Evolutionary conservation across 1,140 invertebrate genomes (phyloP).

Genomic region (Heliconius congener): DNA sequence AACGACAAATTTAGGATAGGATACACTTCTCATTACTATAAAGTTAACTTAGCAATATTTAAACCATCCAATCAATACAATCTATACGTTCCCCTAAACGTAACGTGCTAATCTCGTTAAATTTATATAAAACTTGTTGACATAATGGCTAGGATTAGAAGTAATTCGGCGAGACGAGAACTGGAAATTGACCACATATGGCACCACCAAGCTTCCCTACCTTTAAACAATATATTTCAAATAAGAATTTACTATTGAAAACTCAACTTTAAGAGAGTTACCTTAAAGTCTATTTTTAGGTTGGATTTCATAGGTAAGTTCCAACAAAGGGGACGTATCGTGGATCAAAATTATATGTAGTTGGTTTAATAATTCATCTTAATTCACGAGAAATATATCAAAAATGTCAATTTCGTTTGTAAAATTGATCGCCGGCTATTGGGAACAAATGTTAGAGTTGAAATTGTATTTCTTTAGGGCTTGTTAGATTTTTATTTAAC

Average conservation of each 20-base stretch:
- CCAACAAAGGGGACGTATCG: slow-evolving; percentile 11
- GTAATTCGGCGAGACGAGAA: slow-evolving; percentile 61
- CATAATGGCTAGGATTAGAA: slow-evolving; percentile 68
- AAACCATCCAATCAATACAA: slow-evolving; percentile 18
- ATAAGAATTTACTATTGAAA: background rate
- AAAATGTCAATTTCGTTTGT: slow-evolving; percentile 44
- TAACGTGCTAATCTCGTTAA: slow-evolving; percentile 52
- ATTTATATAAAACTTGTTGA: slow-evolving; percentile 68
- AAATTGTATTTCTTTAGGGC: background rate
- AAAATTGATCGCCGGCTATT: slow-evolving; percentile 8
- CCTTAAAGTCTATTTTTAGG: background rate
- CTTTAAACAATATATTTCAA: slow-evolving; percentile 17
- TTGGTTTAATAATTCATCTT: slow-evolving; percentile 58
- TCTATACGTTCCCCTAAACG: slow-evolving; percentile 25
- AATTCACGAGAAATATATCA: slow-evolving; percentile 53
- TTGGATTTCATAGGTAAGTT: background rate
- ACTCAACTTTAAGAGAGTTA: background rate
- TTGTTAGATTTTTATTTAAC: background rate
- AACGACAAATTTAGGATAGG: too few relatives aligned
- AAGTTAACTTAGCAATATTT: background rate
- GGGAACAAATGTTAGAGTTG: slow-evolving; percentile 1
- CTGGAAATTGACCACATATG: slow-evolving; percentile 74
- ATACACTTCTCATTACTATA: background rate
- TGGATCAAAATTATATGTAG: slow-evolving; percentile 48
- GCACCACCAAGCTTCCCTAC: slow-evolving; percentile 42